These are phyloP conservation scores for Chrysolina oricalcia DNA, from an alignment of 2,888 invertebrate species.

Conservation along the genomic window DNA sequence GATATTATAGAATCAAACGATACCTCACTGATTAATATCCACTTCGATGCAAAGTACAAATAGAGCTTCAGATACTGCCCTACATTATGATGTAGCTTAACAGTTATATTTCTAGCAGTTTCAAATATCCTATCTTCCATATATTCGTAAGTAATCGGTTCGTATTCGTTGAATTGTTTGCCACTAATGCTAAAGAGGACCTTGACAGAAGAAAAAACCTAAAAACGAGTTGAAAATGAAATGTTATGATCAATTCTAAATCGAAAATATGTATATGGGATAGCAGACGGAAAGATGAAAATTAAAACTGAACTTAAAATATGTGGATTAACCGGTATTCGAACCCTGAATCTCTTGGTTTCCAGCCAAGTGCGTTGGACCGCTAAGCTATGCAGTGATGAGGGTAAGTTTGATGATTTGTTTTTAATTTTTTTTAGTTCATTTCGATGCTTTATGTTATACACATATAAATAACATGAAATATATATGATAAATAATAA, in stretches of 20 bases:
- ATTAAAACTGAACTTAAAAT: too few relatives aligned
- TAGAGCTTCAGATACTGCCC: conserved; percentile 87
- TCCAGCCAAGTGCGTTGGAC: too few relatives aligned
- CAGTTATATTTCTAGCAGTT: conserved; percentile 85
- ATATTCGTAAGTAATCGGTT: conserved; percentile 83
- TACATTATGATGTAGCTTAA: conserved; percentile 86
- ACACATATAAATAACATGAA: too few relatives aligned
- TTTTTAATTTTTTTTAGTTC: too few relatives aligned
- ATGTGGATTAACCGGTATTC: too few relatives aligned
- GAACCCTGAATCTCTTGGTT: too few relatives aligned
- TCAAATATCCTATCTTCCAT: conserved; percentile 87
- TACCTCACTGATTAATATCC: conserved; percentile 94
- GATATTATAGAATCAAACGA: conserved; percentile 87
- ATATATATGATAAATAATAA: too few relatives aligned
- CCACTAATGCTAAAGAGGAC: conserved; percentile 89
- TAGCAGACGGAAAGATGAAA: too few relatives aligned
- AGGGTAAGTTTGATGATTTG: too few relatives aligned
- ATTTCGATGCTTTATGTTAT: too few relatives aligned
- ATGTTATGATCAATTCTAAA: not conserved
- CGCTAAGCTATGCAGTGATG: too few relatives aligned
- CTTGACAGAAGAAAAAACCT: conserved; percentile 84
- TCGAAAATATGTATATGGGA: too few relatives aligned
- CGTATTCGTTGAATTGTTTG: conserved; percentile 80
- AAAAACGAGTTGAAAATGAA: conserved; percentile 20
- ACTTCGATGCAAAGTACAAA: conserved; percentile 86